These are phyloP conservation scores for Lycaena phlaeas DNA, from an alignment of 2,888 invertebrate genomes.

Conservation along the genomic window DNA sequence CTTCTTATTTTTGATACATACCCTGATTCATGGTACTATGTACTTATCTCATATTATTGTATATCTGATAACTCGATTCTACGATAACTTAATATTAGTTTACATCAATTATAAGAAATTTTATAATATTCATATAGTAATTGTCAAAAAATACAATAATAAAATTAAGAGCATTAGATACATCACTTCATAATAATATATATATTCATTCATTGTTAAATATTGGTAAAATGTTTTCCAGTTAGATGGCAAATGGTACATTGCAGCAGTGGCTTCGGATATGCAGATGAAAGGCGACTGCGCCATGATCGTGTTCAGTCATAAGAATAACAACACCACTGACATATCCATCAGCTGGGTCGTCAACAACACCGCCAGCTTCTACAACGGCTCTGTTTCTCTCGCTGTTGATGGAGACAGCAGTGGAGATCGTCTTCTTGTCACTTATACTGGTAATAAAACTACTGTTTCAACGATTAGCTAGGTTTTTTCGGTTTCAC, in stretches of 20 bases:
- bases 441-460: conserved; percentile 48
- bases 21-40: no score
- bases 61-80: no score
- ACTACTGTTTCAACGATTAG: not conserved
- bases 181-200: no score
- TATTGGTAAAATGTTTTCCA: conserved; percentile 17
- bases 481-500: no score
- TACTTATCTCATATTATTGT: no score
- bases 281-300: conserved; percentile 46
- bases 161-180: no score
- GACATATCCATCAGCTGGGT: conserved; percentile 57
- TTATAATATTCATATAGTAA: no score
- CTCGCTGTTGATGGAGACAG: conserved; percentile 42
- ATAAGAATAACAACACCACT: conserved; percentile 45
- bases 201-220: no score
- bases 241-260: conserved; percentile 59
- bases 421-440: conserved; percentile 44
- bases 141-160: no score
- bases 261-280: conserved; percentile 47
- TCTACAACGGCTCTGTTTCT: conserved; percentile 53
- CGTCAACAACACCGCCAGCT: conserved; percentile 45
- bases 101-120: no score
- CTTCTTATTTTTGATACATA: no score
- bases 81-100: no score
- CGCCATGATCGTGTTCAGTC: conserved; percentile 51